Evolutionary conservation across 2,797 vertebrate species (phyloP), one percentile per base, ranked within the genome.

Genomic region (Rhinatrema bivittatum): DNA sequence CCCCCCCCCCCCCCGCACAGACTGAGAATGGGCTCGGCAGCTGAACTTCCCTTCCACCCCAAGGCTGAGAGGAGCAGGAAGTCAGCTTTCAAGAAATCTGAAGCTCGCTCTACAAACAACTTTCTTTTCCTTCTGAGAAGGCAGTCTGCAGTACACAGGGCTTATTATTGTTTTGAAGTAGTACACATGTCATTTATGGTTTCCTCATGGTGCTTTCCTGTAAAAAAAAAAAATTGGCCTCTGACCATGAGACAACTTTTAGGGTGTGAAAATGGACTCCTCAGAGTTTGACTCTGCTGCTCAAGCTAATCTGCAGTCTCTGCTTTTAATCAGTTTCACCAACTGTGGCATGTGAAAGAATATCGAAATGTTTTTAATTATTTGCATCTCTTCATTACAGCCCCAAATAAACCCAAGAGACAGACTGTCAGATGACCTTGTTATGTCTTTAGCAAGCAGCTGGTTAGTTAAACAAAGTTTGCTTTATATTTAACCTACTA

Each of bases 141-240:
- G n/a, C n/a, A 28, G 12, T 13, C 11, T 4, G 4, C n/a, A n/a
- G n/a, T 1, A 4, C 37, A 37, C 9, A 2, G 2, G 21, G 24
- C 45, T 47, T 39, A n/a, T 11, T n/a, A 36, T 39, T 52, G 32
- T 45, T 47, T 11, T 8, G 9, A 16, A 10, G 23, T 25, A 37
- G 39, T 50, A 18, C 37, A 54, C 14, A 18, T 46, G 38, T 51
- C 56, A 30, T 21, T 47, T 38, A 50, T 29, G 29, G 23, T 9
- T 1, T 20, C 49, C 38, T 32, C 7, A 14, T 47, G 29, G 30
- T n/a, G 32, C 23, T 46, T 52, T 24, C 23, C 11, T 50, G 23
- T 12, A 16, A 37, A 35, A 44, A 28, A 16, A 37, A 35, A 44
- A 28, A n/a, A 50, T 68, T 65, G 63, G 62, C 33, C 46, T 11